phyloP scores from a whole-genome alignment of 2,888 invertebrate genomes.

The Margaritifera margaritifera region DNA sequence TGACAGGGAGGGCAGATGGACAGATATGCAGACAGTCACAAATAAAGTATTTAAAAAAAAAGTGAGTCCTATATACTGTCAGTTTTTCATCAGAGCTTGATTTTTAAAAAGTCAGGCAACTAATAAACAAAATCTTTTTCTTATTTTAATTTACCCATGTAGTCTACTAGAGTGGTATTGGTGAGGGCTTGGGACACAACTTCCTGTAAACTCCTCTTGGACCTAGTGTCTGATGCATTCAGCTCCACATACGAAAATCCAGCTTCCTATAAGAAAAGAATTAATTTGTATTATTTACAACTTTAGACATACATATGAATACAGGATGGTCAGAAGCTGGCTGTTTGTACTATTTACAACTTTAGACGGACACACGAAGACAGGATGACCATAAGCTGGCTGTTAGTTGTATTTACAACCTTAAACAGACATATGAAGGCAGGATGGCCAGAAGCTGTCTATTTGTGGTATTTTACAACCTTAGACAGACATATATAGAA shows the following conservation, averaged over 20 bases:
- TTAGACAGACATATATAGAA: too few species aligned
- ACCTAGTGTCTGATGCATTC: conserved; percentile 97
- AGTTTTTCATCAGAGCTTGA: too few species aligned
- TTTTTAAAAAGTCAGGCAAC: not conserved
- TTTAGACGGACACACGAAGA: too few species aligned
- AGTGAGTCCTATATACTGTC: too few species aligned
- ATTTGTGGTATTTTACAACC: too few species aligned
- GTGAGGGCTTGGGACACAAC: conserved; percentile 87
- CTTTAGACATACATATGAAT: not conserved
- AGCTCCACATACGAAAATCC: conserved; percentile 93
- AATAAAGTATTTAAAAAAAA: not conserved
- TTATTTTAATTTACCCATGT: conserved; percentile 53
- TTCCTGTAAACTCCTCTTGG: conserved; percentile 87
- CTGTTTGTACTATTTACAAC: not conserved
- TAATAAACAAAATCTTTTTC: too few species aligned
- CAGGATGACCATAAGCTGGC: too few species aligned
- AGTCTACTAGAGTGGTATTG: conserved; percentile 75
- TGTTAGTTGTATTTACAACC: too few species aligned
- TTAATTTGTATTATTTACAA: not conserved
- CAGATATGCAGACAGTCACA: too few species aligned
- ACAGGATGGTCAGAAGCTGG: not conserved
- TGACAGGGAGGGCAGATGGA: too few species aligned
- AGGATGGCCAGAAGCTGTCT: too few species aligned
- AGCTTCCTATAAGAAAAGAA: conserved; percentile 77
- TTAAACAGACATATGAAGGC: too few species aligned